These are phyloP conservation scores for Actenoides hombroni DNA, from an alignment of 2,113 vertebrate genomes.

Conservation along the genomic window DNA sequence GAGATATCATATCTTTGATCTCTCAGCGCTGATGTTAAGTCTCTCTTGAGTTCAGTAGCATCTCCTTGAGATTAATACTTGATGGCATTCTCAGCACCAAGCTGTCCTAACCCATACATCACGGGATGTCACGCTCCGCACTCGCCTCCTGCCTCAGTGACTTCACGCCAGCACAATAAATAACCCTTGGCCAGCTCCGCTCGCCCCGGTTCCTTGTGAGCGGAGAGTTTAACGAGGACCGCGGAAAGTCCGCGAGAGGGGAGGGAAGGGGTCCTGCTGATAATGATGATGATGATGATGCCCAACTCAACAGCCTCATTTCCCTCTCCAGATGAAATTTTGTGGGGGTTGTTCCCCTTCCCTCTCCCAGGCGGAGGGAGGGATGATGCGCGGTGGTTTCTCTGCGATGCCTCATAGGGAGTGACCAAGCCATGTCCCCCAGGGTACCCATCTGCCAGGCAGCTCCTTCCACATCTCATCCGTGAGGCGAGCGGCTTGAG, in stretches of 20 bases:
- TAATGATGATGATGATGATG: not conserved
- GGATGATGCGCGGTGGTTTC: not conserved
- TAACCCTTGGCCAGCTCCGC: conserved; percentile 4
- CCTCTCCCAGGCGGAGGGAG: not conserved
- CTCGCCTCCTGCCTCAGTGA: conserved; percentile 63
- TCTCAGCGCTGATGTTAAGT: conserved; percentile 76
- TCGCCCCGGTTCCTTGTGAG: not conserved
- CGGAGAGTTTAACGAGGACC: not conserved
- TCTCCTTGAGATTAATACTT: conserved; percentile 86
- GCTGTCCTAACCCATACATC: conserved; percentile 90
- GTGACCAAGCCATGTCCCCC: conserved; percentile 45
- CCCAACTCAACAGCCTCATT: fast-evolving
- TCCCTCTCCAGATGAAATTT: not conserved
- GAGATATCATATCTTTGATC: conserved; percentile 84
- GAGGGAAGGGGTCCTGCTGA: not conserved
- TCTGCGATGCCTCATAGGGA: conserved; percentile 7
- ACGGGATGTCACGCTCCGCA: conserved; percentile 70
- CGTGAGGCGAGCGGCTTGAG: not conserved
- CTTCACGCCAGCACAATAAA: conserved; percentile 34
- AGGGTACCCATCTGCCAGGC: conserved; percentile 64
- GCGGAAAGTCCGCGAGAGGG: fast-evolving
- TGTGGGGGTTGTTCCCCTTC: not conserved
- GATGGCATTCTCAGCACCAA: conserved; percentile 81
- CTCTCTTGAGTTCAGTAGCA: conserved; percentile 75
- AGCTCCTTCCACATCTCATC: conserved; percentile 18